A percentile compares a stretch with the other conserved stretches of the same genome.
phyloP scores from a whole-genome alignment of 2,888 invertebrate genomes.

The Eumerus sabulonum region DNA sequence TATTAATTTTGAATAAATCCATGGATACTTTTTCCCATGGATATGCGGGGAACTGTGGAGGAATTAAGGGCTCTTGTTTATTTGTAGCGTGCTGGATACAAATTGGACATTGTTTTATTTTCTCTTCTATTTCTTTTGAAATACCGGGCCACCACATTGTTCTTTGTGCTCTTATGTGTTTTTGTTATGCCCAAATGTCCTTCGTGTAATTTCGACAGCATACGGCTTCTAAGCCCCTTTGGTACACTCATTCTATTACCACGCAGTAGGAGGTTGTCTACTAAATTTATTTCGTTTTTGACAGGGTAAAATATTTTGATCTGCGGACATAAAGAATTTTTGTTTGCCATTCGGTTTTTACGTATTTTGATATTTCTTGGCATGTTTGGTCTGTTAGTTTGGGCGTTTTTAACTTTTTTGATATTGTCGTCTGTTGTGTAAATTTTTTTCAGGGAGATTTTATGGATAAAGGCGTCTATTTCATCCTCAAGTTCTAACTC shows the following conservation, averaged over 20 bases:
- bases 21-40: conserved; percentile 3
- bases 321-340: neutral
- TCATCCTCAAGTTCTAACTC: no score
- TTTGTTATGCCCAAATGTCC: conserved; percentile 18
- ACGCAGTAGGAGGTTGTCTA: neutral
- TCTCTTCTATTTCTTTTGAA: neutral
- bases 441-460: neutral
- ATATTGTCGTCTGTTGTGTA: neutral
- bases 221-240: neutral
- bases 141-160: conserved; percentile 16
- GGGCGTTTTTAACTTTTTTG: neutral
- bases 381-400: neutral
- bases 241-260: neutral
- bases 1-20: neutral
- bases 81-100: conserved; percentile 1
- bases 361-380: conserved; percentile 1
- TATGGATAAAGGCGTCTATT: no score
- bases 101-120: neutral
- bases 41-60: conserved; percentile 4
- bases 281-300: neutral
- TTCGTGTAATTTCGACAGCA: conserved; percentile 5
- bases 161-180: conserved; percentile 5
- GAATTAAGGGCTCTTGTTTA: conserved; percentile 4
- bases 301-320: neutral
- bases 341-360: neutral